Conservation (phyloP, 2,797 vertebrate species). For the Poeciliopsis infans region DNA sequence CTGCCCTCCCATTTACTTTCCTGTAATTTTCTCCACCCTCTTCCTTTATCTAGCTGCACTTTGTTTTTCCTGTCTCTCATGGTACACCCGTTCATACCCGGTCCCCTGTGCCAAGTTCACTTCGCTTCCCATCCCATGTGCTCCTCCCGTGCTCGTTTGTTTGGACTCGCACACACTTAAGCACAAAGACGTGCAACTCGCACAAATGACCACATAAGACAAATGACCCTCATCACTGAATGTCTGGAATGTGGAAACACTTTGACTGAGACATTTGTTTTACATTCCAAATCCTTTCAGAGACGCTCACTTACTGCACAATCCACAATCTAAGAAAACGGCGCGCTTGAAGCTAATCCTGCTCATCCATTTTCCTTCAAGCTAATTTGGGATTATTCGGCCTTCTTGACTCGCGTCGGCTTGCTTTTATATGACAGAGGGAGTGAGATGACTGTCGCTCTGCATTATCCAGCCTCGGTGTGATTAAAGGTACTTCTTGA, state of each 20-base stretch:
- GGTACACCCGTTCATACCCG: constrained; percentile 50
- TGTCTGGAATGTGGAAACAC: constrained; percentile 71
- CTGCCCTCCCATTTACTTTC: constrained; percentile 66
- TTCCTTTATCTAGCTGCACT: constrained; percentile 64
- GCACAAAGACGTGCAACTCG: constrained; percentile 21
- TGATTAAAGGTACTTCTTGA: constrained; percentile 64
- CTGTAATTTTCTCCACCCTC: constrained; percentile 65
- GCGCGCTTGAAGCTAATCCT: constrained; percentile 32
- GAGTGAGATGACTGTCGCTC: constrained; percentile 38
- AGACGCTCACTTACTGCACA: constrained; percentile 33
- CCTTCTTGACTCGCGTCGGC: constrained; percentile 24
- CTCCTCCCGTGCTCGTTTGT: constrained; percentile 31
- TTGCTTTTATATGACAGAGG: constrained; percentile 29
- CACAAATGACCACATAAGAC: constrained; percentile 68
- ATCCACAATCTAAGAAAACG: constrained; percentile 32
- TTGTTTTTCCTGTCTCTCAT: constrained; percentile 60
- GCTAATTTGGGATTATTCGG: constrained; percentile 41
- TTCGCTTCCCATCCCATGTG: constrained; percentile 50
- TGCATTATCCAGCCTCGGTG: constrained; percentile 36
- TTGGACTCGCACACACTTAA: constrained; percentile 21
- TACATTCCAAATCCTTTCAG: constrained; percentile 49
- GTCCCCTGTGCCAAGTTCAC: constrained; percentile 39
- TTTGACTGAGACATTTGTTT: constrained; percentile 53
- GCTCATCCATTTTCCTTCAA: constrained; percentile 27
- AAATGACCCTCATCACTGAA: constrained; percentile 70